A percentile compares a stretch with the other conserved stretches of the same genome.
phyloP scores from a whole-genome alignment of 2,888 invertebrate genomes.

The Schrankia costaestrigalis region DNA sequence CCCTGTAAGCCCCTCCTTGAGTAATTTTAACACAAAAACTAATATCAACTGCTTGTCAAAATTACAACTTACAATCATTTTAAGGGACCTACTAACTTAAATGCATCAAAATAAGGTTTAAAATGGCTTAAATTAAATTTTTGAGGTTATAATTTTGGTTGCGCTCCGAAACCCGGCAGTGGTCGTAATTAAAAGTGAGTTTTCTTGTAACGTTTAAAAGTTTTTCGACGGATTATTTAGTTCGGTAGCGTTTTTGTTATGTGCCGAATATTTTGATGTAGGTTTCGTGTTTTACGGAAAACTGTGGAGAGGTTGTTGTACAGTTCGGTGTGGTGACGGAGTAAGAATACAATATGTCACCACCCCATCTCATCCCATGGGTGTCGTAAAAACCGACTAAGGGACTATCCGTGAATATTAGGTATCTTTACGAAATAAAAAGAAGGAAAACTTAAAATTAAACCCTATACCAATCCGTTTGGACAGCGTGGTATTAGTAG shows the following conservation, averaged over 20 bases:
- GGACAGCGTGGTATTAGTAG: no score
- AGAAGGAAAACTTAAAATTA: no score
- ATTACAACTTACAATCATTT: neutral
- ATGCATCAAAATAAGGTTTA: neutral
- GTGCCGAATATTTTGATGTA: slow-evolving; percentile 24
- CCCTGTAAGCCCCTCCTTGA: slow-evolving; percentile 20
- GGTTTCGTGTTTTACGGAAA: neutral
- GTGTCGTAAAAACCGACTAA: no score
- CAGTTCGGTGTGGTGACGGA: no score
- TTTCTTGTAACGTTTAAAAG: slow-evolving; percentile 31
- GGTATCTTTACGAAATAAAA: no score
- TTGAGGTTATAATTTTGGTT: neutral
- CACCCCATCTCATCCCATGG: no score
- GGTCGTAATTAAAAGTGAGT: slow-evolving; percentile 20
- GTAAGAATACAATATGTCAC: no score
- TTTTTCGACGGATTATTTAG: slow-evolving; percentile 33
- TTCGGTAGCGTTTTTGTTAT: slow-evolving; percentile 23
- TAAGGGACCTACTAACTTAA: neutral
- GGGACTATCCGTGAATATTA: no score
- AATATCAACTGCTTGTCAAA: slow-evolving; percentile 19
- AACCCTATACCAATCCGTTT: no score
- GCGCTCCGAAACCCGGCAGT: slow-evolving; percentile 9
- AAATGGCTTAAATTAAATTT: neutral
- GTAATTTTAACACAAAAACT: slow-evolving; percentile 25
- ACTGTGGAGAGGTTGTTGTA: slow-evolving; percentile 2